These are phyloP conservation scores for Triops longicaudatus DNA, from an alignment of 1,140 invertebrate species.

Conservation along the genomic window DNA sequence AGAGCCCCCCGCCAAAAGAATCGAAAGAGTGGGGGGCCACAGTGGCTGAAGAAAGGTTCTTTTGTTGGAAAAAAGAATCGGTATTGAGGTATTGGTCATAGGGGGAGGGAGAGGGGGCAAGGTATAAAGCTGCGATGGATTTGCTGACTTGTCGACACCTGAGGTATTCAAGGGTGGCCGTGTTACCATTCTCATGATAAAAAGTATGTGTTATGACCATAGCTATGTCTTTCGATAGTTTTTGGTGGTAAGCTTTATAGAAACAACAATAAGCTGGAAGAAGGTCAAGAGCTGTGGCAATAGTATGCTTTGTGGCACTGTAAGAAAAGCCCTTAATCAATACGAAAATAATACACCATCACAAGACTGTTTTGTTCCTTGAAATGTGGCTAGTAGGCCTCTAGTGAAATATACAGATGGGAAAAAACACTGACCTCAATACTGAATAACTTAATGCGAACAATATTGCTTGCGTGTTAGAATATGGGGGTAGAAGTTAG, in stretches of 20 bases:
- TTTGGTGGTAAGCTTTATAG: background rate
- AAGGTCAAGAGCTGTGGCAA: background rate
- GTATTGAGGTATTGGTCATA: no score
- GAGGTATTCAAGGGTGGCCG: background rate
- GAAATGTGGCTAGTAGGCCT: no score
- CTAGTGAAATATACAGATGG: no score
- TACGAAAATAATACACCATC: no score
- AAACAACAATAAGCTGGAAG: background rate
- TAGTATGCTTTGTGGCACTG: background rate
- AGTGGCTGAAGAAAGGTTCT: background rate
- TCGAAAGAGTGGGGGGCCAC: background rate
- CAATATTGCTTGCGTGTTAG: no score
- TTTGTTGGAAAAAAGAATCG: background rate
- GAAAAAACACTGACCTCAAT: no score
- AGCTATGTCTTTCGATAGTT: background rate
- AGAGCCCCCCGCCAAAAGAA: background rate
- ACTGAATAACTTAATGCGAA: no score
- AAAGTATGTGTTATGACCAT: background rate
- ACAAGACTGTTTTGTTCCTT: no score
- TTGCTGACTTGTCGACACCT: constrained; percentile 11
- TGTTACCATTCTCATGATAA: background rate
- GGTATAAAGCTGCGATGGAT: background rate
- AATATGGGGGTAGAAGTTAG: no score
- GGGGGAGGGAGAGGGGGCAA: background rate
- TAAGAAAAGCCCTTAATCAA: no score